Conservation (phyloP, 1,140 invertebrate genomes). For the Mesaphorura yosii region DNA sequence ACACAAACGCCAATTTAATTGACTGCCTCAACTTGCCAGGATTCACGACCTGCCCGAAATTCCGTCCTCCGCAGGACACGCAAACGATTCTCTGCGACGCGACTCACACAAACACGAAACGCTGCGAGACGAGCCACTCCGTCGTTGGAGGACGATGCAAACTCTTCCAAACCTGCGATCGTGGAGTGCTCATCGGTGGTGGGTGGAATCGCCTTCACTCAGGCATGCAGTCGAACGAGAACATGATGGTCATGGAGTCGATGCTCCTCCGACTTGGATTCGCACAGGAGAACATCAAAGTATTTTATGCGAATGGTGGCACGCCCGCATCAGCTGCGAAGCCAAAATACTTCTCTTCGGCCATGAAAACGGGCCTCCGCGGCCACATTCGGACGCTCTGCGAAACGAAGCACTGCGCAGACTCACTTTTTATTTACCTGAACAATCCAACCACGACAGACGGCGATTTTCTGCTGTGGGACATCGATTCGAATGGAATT, state of each 20-base stretch:
- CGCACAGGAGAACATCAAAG: constrained; percentile 41
- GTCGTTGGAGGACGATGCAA: constrained; percentile 39
- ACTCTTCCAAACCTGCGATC: constrained; percentile 44
- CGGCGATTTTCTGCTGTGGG: constrained; percentile 43
- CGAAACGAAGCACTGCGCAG: constrained; percentile 39
- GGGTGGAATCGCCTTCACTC: constrained; percentile 44
- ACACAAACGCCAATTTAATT: constrained; percentile 13
- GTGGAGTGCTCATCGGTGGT: constrained; percentile 44
- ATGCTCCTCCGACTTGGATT: constrained; percentile 43
- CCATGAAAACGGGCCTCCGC: constrained; percentile 41
- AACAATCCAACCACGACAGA: constrained; percentile 41
- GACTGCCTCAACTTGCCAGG: constrained; percentile 32
- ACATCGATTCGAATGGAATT: constrained; percentile 41
- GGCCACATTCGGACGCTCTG: constrained; percentile 43
- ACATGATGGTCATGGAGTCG: constrained; percentile 37
- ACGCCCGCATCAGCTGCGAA: not conserved
- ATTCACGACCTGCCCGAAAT: constrained; percentile 37
- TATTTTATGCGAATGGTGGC: constrained; percentile 45
- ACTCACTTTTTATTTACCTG: constrained; percentile 43
- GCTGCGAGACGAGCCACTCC: constrained; percentile 39
- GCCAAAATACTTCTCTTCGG: constrained; percentile 37
- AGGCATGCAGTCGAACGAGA: constrained; percentile 34
- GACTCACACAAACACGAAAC: constrained; percentile 37
- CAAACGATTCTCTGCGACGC: constrained; percentile 40
- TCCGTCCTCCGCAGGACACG: constrained; percentile 38